Evolutionary conservation across 37 sponge, comb jelly and placozoan species (phyloP), one percentile per base, ranked within the genome.

Genomic region (Dysidea cf. avara): DNA sequence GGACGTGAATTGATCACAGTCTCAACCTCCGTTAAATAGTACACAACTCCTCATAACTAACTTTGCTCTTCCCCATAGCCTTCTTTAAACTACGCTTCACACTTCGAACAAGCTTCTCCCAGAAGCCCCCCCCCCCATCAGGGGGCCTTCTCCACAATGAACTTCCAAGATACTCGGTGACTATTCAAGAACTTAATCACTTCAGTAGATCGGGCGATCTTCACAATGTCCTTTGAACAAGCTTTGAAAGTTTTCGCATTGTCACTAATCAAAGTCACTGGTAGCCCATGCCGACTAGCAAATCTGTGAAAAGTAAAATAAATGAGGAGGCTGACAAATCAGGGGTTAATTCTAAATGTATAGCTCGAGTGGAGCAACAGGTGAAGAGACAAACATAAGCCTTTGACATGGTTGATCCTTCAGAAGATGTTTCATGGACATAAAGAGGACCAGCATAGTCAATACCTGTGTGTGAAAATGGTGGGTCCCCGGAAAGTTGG

Each of bases 1-100:
- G 74, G 74, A 25, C 40, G n/a, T 39, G 74, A 56, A 58, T 58
- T 56, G 37, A 72, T 16, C 14, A 65, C 4, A 24, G 60, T 33
- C 29, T 76, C 77, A 22, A 52, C 77, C 29, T 76, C 77, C 17
- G 77, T 66, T 24, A 76, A 32, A 30, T 30, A 21, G 77, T 76
- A 29, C 32, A 33, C 35, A 76, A 52, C 53, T 76, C 66, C 40
- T 76, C 77, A 22, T 24, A 33, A 6, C 64, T 39, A 24, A 76
- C 30, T 21, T 64, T 76, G 18, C 35, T 50, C 17, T 35, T 26
- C 7, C 77, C 77, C 31, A 76, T 64, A 6, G 39, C 29, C 39
- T 54, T 53, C 66, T 35, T 7, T 34, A 75, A 29, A 48, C 76
- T 61, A 17, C 76, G 76, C 56, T 75, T 75, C 17, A 62, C 64